Evolutionary conservation across 1,140 invertebrate species (phyloP), one percentile per base, ranked within the genome.

Genomic region (Psilanteris sp.): DNA sequence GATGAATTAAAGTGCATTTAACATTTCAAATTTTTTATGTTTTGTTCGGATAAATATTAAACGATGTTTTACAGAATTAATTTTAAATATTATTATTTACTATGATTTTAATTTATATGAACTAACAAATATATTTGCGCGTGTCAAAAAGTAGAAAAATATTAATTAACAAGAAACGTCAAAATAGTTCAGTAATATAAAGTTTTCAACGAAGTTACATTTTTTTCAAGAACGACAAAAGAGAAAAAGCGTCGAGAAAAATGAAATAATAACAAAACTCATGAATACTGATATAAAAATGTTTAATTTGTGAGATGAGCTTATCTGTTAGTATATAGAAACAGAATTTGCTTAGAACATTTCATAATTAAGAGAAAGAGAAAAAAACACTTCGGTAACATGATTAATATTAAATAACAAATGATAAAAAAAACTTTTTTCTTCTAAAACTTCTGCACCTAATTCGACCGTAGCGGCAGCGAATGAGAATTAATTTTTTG

Each of bases 331-430:
- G 78, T 87, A 85, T 86, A 87, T 81, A 78, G 80, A 81, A 87
- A 87, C 81, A 79, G 70, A 86, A 86, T 86, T 79, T 81, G 83
- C 77, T 81, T 86, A 87, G 79, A 87, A 84, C 79, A 78, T 83
- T 78, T 52, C 73, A 68, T 83, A 85, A 85, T 48, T 50, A 82
- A 36, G 13, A 34, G 9, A 34, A 44, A 68, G 13, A 52, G 79
- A 5, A 79, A 77, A 84, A 79, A 87, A 87, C 79, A 86, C 79
- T 79, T 82, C 81, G 50, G 78, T 86, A 86, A 86, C 82, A 88
- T 84, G 77, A 79, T 84, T 86, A 84, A 82, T 77, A 88, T 87
- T 87, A 86, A 85, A 88, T 88, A 88, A 87, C 86, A 88, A 88
- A 88, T 87, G 84, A 87, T 88, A 85, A 87, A 87, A 86, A 85